Base-by-base conservation (phyloP, 2,888 invertebrate genomes). In the Caradrina clavipalpis region DNA sequence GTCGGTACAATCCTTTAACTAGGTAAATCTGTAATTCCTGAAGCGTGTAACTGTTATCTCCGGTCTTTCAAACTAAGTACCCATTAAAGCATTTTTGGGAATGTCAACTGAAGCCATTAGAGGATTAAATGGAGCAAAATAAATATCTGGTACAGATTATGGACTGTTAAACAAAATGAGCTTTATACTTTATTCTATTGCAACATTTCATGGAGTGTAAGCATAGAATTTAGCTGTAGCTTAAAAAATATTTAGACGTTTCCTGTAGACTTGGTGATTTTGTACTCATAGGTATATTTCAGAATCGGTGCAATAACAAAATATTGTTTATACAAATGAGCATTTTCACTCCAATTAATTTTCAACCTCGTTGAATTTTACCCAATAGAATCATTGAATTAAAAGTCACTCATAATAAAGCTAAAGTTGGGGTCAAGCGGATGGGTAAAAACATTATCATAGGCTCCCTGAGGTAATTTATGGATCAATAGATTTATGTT, bases 41-140 rank as follows among this genome's bases (percentile, higher is more conserved):
- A 75, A 55, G 51, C 65, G 65, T 75, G 45, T 65, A 77, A 62
- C 49, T 60, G 65, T 59, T 65, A 57, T 50, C 26, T 55, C 21
- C 58, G 22, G 45, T 56, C 55, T 61, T 45, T 42, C 45, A 50
- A 22, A 58, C 15, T 31, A 78, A 78, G 78, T 76, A 68, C 64
- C 76, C 80, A 80, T 81, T 80, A 76, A 69, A 65, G 62, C 69
- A 69, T 62, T 76, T 82, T 82, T 69, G 26, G 35, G 21, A 65
- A 75, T 67, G 21, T 54, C 56, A 54, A 35, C 62, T 69, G 42
- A 55, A 69, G 54, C 71, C 64, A 76, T 81, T 82, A 81, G 10
- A 39, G 35, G 21, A 65, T 45, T 59, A 73, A 76, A 58, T 81
- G 73, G 54, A 59, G 58, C 69, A 55, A 49, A 76, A 57, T 75